Evolutionary conservation across 2,113 vertebrate species (phyloP).

Genomic region (Oreamnos americanus): DNA sequence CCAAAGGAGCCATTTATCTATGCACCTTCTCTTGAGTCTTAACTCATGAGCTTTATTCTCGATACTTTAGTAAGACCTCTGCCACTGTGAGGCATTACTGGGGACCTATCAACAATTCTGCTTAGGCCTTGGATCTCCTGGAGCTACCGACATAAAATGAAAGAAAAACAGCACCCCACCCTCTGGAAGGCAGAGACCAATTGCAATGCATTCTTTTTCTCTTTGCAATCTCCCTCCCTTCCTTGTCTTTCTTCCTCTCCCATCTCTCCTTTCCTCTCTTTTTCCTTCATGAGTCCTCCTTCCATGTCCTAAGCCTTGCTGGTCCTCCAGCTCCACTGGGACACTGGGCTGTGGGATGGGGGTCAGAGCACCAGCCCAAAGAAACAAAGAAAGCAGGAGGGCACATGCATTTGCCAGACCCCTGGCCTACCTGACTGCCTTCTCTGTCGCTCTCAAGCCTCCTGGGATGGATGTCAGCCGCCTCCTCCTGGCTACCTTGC

Average conservation of each 20-base stretch:
- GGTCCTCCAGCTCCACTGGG: not conserved
- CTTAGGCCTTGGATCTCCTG: not conserved
- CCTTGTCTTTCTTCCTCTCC: not conserved
- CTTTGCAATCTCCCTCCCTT: not conserved
- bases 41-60: not conserved
- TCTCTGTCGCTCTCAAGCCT: not conserved
- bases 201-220: not conserved
- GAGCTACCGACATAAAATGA: not conserved
- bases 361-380: not conserved
- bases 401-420: not conserved
- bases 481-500: slow-evolving; percentile 73
- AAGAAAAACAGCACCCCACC: not conserved
- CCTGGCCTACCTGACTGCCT: not conserved
- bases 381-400: not conserved
- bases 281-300: not conserved
- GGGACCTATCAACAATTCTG: not conserved
- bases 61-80: slow-evolving; percentile 11
- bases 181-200: slow-evolving; percentile 2
- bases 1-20: not conserved
- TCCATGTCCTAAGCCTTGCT: not conserved
- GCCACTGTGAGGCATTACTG: not conserved
- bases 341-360: not conserved
- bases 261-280: not conserved
- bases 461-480: slow-evolving; percentile 71
- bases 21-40: not conserved